Evolutionary conservation across 2,797 vertebrate species (phyloP), one percentile per base, ranked within the genome.

Genomic region (Hirundo rustica): DNA sequence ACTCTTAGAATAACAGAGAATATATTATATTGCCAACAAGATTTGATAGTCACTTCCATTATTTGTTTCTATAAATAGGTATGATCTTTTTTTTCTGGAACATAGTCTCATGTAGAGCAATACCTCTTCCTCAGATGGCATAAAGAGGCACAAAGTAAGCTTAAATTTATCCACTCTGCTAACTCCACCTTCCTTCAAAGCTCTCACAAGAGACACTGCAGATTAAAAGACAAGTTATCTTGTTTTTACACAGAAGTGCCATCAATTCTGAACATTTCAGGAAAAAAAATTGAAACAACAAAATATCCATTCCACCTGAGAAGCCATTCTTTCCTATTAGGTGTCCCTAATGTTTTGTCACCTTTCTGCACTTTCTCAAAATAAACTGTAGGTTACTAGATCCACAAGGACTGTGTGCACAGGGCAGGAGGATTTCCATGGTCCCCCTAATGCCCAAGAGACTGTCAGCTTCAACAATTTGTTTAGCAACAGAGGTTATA

Each of bases 51-150:
- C 2, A 1, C 85, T 94, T 95, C 95, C 87, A 91, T 94, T 94
- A 76, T 95, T 94, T 84, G 85, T 75, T 95, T 80, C 94, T 95
- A 94, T 95, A 94, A 96, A 95, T 95, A 94, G 80, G 13, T 51
- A 95, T 94, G 83, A 75, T 88, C 51, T 91, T 96, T 94, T 70
- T 81, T 72, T 92, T 90, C 73, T 95, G 93, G 82, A 91, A 88
- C 73, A 61, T 23, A 81, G 42, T 92, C 82, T 93, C 53, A 67
- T 65, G 45, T 68, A 68, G 82, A 95, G 62, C 40, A 89, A 68
- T 88, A 84, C 4, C 54, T 93, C 92, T 96, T 91, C 88, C 88
- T 95, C 89, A 94, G 76, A 91, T 68, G 40, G 82, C 62, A 94
- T 81, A 40, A 92, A 91, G 54, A 86, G 55, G 40, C 65, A 89